These are phyloP conservation scores for Druon quercuslanigerum DNA, from an alignment of 1,140 invertebrate species.

Conservation along the genomic window DNA sequence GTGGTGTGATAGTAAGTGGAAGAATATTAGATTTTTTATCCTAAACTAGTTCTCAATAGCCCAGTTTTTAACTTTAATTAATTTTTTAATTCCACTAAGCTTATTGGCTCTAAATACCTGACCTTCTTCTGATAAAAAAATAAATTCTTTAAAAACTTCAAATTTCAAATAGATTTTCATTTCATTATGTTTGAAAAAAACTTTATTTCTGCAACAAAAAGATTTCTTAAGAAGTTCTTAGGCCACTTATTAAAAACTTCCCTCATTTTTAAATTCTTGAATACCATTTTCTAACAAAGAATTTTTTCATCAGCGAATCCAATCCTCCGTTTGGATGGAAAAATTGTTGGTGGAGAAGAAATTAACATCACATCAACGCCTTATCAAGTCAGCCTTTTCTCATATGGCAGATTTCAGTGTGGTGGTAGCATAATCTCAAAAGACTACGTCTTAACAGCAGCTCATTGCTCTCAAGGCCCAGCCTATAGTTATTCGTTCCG, in stretches of 20 bases:
- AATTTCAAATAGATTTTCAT: no score
- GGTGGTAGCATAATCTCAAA: constrained; percentile 77
- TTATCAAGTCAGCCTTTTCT: constrained; percentile 77
- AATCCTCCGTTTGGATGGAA: constrained; percentile 55
- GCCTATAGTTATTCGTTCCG: constrained; percentile 24
- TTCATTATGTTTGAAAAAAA: no score
- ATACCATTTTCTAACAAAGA: not conserved
- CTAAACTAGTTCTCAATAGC: no score
- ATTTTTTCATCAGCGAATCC: not conserved
- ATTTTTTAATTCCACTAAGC: no score
- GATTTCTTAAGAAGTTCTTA: no score
- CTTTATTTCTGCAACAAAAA: no score
- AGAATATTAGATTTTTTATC: no score
- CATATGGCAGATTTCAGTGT: constrained; percentile 76
- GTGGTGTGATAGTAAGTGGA: no score
- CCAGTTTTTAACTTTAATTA: no score
- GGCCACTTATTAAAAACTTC: not conserved
- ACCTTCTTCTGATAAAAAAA: no score
- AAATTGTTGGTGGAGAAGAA: constrained; percentile 75
- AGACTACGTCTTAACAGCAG: constrained; percentile 76
- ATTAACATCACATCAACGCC: constrained; percentile 75
- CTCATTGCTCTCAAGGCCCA: constrained; percentile 65
- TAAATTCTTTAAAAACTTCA: no score
- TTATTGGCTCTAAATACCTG: no score
- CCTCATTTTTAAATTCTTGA: not conserved